A percentile compares a stretch with the other conserved stretches of the same genome.
Conservation (phyloP, 1,140 invertebrate genomes). For the Drosophila melanogaster region DNA sequence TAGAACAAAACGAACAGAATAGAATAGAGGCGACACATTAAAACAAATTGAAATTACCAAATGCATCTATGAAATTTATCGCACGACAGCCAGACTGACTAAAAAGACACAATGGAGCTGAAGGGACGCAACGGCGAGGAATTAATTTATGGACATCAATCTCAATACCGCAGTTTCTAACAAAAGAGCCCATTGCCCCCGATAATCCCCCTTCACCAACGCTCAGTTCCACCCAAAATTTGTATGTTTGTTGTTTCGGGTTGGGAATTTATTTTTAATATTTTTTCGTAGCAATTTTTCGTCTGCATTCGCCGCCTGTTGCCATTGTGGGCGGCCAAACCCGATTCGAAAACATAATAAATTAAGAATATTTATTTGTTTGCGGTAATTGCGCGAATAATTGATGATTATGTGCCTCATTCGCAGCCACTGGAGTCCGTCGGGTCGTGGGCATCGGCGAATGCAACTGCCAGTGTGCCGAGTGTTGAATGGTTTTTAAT, state of each 20-base stretch:
- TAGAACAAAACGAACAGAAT: slow-evolving; percentile 9
- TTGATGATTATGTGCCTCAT: slow-evolving; percentile 74
- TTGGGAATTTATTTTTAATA: slow-evolving; percentile 78
- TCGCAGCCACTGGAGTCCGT: slow-evolving; percentile 44
- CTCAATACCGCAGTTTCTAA: slow-evolving; percentile 58
- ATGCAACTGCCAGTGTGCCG: slow-evolving; percentile 37
- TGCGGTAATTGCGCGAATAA: slow-evolving; percentile 80
- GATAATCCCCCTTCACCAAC: not conserved
- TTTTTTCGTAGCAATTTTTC: slow-evolving; percentile 60
- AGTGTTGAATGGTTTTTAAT: slow-evolving; percentile 68
- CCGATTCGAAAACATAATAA: slow-evolving; percentile 74
- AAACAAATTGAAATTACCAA: slow-evolving; percentile 82
- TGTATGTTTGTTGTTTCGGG: slow-evolving; percentile 65
- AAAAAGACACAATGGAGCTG: slow-evolving; percentile 13
- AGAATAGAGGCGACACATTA: slow-evolving; percentile 53
- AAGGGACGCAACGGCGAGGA: slow-evolving; percentile 32
- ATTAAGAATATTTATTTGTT: slow-evolving; percentile 82
- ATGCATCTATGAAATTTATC: slow-evolving; percentile 79
- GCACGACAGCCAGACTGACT: slow-evolving; percentile 42
- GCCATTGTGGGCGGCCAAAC: slow-evolving; percentile 65
- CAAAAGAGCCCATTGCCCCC: slow-evolving; percentile 4
- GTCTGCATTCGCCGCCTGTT: slow-evolving; percentile 39
- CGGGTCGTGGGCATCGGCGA: slow-evolving; percentile 2
- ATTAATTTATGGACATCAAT: slow-evolving; percentile 77
- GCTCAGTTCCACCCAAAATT: slow-evolving; percentile 18